A percentile compares a stretch with the other conserved stretches of the same genome.
Evolutionary conservation across 2,797 vertebrate genomes (phyloP).

Genomic region (Leucoraja ocellata): DNA sequence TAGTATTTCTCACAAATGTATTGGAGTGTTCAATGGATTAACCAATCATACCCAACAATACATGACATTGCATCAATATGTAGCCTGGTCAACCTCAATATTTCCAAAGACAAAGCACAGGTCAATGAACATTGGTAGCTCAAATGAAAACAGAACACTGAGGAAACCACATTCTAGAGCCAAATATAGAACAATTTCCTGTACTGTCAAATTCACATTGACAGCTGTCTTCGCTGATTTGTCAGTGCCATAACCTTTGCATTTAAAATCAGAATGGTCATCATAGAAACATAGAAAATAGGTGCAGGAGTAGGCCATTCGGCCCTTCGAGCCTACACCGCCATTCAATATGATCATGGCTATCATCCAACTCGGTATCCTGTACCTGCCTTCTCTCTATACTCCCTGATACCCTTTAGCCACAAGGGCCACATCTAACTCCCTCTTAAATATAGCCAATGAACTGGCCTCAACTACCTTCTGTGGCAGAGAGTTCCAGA

Average conservation of each 20-base stretch:
- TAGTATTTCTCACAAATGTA: slow-evolving; percentile 10
- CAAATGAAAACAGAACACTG: neutral
- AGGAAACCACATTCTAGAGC: neutral
- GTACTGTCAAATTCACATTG: neutral
- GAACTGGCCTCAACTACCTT: too few species aligned
- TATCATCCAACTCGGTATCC: too few species aligned
- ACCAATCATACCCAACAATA: slow-evolving; percentile 10
- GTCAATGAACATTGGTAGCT: neutral
- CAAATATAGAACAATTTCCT: slow-evolving; percentile 25
- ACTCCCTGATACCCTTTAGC: too few species aligned
- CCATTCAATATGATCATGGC: too few species aligned
- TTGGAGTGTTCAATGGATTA: slow-evolving; percentile 23
- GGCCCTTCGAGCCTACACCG: too few species aligned
- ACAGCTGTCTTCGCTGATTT: neutral
- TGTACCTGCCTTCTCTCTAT: too few species aligned
- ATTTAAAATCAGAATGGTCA: neutral
- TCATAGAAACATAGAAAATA: too few species aligned
- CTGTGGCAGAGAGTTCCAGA: too few species aligned
- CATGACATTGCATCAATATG: neutral
- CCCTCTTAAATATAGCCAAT: too few species aligned
- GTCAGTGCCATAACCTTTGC: neutral
- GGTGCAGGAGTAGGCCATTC: too few species aligned
- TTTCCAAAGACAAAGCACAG: neutral
- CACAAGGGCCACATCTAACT: too few species aligned
- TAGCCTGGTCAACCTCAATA: slow-evolving; percentile 23